These are phyloP conservation scores for Agapornis canus DNA, from an alignment of 2,797 vertebrate genomes.

Conservation along the genomic window DNA sequence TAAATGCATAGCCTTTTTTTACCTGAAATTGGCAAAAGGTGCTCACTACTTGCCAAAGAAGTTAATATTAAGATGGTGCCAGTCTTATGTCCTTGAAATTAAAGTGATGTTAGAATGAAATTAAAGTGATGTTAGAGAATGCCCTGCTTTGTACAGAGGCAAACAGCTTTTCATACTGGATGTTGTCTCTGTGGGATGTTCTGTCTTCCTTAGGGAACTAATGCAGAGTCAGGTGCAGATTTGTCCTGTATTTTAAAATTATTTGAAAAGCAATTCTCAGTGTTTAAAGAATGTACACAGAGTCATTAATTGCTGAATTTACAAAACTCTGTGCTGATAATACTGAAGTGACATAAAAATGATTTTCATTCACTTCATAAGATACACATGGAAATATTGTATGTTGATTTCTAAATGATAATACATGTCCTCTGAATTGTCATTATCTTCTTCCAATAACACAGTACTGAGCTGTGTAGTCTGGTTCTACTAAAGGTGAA, in stretches of 20 bases:
- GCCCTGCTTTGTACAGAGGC: background rate
- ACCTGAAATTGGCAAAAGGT: background rate
- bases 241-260: background rate
- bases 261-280: background rate
- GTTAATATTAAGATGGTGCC: background rate
- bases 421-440: background rate
- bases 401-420: background rate
- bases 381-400: background rate
- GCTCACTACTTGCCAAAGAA: background rate
- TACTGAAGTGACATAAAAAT: background rate
- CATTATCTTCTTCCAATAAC: background rate
- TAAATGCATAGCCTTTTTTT: background rate
- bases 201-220: background rate
- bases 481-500: background rate
- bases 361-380: background rate
- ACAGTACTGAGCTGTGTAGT: background rate
- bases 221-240: background rate
- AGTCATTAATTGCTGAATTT: background rate
- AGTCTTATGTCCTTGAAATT: background rate
- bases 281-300: background rate
- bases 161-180: background rate
- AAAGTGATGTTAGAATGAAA: background rate
- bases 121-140: background rate
- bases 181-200: background rate
- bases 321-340: background rate